Base-by-base conservation (phyloP, 2,888 invertebrate genomes). In the Druceiella hillmani region DNA sequence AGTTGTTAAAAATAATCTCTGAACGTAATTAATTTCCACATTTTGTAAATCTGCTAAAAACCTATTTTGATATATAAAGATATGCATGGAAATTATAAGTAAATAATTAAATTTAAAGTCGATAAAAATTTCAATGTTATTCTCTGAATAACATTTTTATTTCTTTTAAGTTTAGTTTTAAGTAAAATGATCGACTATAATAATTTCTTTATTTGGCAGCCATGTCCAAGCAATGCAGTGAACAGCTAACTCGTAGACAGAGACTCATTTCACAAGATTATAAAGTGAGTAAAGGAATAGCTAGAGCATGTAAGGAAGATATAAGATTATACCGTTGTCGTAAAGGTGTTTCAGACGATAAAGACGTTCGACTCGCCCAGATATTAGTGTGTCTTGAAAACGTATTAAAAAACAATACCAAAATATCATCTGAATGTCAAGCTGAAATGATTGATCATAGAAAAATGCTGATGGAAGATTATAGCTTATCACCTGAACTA, bases 351-450 rank as follows among this genome's bases (percentile, higher is more conserved):
- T 84, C 86, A 0, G 86, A 83, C 45, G 87, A 88, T 54, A 86
- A 84, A 57, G 85, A 87, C 53, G 83, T 91, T 6, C 76, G 87
- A 44, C 74, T 95, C 15, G 89, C 94, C 16, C 88, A 90, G 61
- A 89, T 98, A 50, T 72, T 99, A 32, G 70, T 97, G 3, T 99
- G 99, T 59, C 73, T 99, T 45, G 98, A 99, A 61, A 83, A 81
- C 34, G 74, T 82, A 20, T 63, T 74, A 28, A 75, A 77, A 55
- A 83, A 81, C 50, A 83, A 78, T 49, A 79, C 79, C 35, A 83
- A 81, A 59, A 68, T 92, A 10, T 76, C 81, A 9, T 66, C 78
- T 1, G 86, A 87, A 50, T 99, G 98, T 57, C 78, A 84, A 35
- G 76, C 78, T 12, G 95, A 98, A 71, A 87, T 99, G 80, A 76